Conservation (phyloP, 2,888 invertebrate genomes). For the Metopia argyrocephala region DNA sequence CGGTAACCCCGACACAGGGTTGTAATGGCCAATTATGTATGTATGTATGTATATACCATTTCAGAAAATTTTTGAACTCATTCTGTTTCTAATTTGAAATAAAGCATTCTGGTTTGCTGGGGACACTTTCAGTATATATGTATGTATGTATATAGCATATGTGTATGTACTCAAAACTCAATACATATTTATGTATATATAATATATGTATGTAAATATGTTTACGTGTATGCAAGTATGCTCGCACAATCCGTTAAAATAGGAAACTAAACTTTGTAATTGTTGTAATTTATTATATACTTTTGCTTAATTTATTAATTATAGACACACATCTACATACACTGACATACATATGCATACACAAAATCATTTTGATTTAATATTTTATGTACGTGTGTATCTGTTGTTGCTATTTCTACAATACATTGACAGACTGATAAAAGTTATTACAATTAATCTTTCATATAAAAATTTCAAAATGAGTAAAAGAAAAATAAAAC, state of each 20-base stretch:
- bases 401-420: background rate
- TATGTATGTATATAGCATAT: background rate
- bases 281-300: constrained; percentile 51
- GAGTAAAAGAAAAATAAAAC: background rate
- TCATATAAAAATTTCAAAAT: background rate
- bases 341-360: background rate
- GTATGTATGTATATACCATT: no score
- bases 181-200: no score
- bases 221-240: no score
- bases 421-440: constrained; percentile 2
- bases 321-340: background rate
- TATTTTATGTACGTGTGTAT: background rate
- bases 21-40: no score
- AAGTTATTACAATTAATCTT: background rate
- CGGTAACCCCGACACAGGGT: no score
- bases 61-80: no score
- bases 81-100: no score
- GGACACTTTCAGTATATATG: background rate
- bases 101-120: background rate
- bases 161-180: no score
- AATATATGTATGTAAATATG: background rate
- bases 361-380: no score
- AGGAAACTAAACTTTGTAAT: constrained; percentile 41
- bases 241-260: constrained; percentile 43
- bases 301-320: constrained; percentile 47